A percentile compares a stretch with the other conserved stretches of the same genome.
Conservation (phyloP, 2,113 vertebrate genomes). For the Clarias gariepinus region DNA sequence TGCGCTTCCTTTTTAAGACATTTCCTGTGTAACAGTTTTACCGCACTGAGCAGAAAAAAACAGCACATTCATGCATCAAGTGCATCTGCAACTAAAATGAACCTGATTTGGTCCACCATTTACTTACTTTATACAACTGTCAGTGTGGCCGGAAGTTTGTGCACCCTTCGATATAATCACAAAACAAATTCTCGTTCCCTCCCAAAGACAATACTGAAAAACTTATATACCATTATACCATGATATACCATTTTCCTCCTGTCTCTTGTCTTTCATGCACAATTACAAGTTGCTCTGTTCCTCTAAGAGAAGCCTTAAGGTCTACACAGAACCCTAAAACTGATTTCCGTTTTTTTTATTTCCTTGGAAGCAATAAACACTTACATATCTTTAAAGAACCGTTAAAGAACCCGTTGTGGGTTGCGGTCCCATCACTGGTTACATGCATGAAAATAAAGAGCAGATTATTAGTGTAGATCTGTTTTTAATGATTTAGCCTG, state of each 20-base stretch:
- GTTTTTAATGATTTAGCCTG: background rate
- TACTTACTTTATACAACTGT: background rate
- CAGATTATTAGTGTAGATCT: background rate
- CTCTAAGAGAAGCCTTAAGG: background rate
- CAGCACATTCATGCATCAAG: background rate
- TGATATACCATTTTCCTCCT: too few species aligned
- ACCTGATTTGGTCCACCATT: background rate
- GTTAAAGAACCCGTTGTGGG: background rate
- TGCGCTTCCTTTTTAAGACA: constrained; percentile 38
- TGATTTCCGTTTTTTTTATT: background rate
- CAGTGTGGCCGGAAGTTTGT: background rate
- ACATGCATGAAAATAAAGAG: background rate
- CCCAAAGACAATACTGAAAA: too few species aligned
- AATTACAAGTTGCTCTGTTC: background rate
- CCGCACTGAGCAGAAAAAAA: background rate
- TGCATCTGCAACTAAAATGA: background rate
- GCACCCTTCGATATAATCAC: too few species aligned
- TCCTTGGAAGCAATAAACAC: background rate
- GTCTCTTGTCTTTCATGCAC: background rate
- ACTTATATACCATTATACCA: too few species aligned
- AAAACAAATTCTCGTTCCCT: background rate
- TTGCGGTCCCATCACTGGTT: background rate
- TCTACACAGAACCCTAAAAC: background rate
- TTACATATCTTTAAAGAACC: background rate
- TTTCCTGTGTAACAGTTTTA: constrained; percentile 38